Evolutionary conservation across 2,113 vertebrate species (phyloP).

Genomic region (Columba livia): DNA sequence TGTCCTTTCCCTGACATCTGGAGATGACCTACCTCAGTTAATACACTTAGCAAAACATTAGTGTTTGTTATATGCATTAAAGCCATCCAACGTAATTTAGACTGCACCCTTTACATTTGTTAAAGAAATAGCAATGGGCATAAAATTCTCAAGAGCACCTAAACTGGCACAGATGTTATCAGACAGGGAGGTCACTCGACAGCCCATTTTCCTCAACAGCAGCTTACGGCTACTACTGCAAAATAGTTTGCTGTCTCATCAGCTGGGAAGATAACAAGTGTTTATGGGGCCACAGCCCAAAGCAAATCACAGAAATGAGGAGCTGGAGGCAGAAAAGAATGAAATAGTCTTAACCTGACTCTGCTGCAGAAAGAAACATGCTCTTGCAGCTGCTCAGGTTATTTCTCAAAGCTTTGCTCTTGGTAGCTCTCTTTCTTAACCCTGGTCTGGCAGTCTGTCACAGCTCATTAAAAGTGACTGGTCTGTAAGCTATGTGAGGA

Average conservation of each 20-base stretch:
- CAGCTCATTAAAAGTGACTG: slow-evolving; percentile 11
- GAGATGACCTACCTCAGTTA: background rate
- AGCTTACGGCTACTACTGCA: background rate
- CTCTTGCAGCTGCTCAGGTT: background rate
- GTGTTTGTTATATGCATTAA: background rate
- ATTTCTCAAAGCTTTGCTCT: background rate
- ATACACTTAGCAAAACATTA: background rate
- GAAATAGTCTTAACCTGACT: background rate
- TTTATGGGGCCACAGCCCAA: background rate
- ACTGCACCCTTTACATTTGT: background rate
- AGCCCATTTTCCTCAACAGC: background rate
- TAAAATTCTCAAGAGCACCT: background rate
- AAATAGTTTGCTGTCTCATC: background rate
- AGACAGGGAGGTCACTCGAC: background rate
- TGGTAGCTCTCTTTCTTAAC: background rate
- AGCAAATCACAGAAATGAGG: background rate
- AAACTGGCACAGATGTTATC: background rate
- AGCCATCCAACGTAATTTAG: background rate
- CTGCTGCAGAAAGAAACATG: background rate
- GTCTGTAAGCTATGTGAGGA: background rate
- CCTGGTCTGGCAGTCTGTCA: background rate
- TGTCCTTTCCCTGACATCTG: background rate
- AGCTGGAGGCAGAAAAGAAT: background rate
- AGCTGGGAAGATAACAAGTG: background rate
- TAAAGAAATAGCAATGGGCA: background rate